phyloP scores from a whole-genome alignment of 2,797 vertebrate species.

The Trachurus trachurus region DNA sequence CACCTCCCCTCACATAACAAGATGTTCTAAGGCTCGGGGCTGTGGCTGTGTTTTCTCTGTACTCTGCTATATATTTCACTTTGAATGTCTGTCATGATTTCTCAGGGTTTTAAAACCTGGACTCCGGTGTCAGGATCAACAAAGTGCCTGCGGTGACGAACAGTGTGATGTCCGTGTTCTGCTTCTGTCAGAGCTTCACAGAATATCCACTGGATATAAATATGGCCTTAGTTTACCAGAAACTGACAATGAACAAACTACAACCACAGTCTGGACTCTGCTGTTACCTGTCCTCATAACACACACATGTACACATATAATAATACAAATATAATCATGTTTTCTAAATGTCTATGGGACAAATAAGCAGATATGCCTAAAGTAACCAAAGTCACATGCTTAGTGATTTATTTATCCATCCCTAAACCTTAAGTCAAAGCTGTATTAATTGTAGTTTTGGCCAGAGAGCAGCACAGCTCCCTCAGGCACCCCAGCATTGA shows the following conservation, averaged over 20 bases:
- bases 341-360: background rate
- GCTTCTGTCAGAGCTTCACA: conserved; percentile 27
- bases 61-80: conserved; percentile 41
- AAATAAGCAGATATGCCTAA: too few relatives aligned
- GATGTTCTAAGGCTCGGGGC: conserved; percentile 7
- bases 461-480: background rate
- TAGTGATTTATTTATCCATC: too few relatives aligned
- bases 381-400: background rate
- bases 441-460: background rate
- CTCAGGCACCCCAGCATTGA: background rate
- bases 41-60: conserved; percentile 24
- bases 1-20: conserved; percentile 22
- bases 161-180: conserved; percentile 42
- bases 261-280: background rate
- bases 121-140: conserved; percentile 49
- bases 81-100: conserved; percentile 47
- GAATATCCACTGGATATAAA: conserved; percentile 20
- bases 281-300: background rate
- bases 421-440: background rate
- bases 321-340: too few relatives aligned
- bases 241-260: background rate
- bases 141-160: conserved; percentile 46
- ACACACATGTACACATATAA: background rate
- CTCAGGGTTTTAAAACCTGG: conserved; percentile 38
- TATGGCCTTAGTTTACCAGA: conserved; percentile 12